A percentile compares a stretch with the other conserved stretches of the same genome.
Evolutionary conservation across 1,140 invertebrate genomes (phyloP).

Genomic region (Drosophila mauritiana): DNA sequence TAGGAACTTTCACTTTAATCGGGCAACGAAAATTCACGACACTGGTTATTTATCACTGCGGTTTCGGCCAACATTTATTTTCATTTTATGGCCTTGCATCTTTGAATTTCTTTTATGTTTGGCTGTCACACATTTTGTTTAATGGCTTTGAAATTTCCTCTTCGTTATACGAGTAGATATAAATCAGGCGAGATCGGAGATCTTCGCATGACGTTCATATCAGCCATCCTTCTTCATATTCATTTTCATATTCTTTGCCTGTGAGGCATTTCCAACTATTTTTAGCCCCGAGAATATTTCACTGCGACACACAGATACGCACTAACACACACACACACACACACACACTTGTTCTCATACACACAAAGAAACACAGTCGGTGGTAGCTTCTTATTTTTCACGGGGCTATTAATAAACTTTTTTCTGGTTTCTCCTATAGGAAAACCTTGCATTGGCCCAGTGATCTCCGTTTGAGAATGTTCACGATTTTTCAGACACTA

Average conservation of each 20-base stretch:
- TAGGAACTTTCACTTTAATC: constrained; percentile 19
- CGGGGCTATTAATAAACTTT: constrained; percentile 75
- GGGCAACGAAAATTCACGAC: not conserved
- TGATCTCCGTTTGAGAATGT: constrained; percentile 3
- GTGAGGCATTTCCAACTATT: constrained; percentile 68
- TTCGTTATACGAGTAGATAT: constrained; percentile 20
- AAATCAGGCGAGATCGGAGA: constrained; percentile 50
- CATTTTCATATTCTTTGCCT: constrained; percentile 71
- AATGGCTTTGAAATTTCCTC: constrained; percentile 19
- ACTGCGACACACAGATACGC: constrained; percentile 66
- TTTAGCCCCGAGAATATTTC: constrained; percentile 67
- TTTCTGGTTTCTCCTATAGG: constrained; percentile 52
- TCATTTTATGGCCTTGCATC: constrained; percentile 26
- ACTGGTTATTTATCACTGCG: constrained; percentile 46
- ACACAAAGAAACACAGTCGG: constrained; percentile 25
- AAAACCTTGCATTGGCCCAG: constrained; percentile 29
- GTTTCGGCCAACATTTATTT: constrained; percentile 47
- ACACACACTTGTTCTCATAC: constrained; percentile 13
- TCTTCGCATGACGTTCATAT: constrained; percentile 52
- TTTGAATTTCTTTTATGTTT: constrained; percentile 39
- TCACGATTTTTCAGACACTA: constrained; percentile 6
- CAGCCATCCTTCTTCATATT: constrained; percentile 73
- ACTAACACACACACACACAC: constrained; percentile 56
- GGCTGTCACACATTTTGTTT: constrained; percentile 42
- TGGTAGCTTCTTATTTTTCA: constrained; percentile 84